Conservation (phyloP, 2,113 vertebrate species). For the Amazona vittata region DNA sequence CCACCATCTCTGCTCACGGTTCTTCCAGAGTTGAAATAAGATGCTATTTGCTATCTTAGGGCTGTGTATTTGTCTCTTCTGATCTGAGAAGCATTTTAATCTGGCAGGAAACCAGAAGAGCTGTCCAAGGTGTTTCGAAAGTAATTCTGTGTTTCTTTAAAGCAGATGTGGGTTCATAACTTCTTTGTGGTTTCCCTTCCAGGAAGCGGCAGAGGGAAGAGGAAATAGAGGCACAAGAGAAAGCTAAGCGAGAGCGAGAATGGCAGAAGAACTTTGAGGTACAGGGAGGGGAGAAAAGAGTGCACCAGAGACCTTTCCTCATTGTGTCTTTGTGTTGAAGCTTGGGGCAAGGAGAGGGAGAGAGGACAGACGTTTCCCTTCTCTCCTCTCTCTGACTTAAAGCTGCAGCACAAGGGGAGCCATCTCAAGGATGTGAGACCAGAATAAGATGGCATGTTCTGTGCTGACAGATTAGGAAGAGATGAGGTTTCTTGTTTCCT, state of each 20-base stretch:
- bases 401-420: not conserved
- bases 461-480: not conserved
- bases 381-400: not conserved
- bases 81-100: not conserved
- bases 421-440: not conserved
- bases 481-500: not conserved
- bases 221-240: slow-evolving; percentile 94
- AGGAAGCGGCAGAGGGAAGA: slow-evolving; percentile 97
- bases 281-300: not conserved
- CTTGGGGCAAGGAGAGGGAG: not conserved
- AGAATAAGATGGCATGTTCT: not conserved
- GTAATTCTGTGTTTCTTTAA: not conserved
- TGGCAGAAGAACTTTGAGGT: slow-evolving; percentile 99
- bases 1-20: not conserved
- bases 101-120: not conserved
- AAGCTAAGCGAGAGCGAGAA: slow-evolving; percentile 92
- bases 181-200: slow-evolving; percentile 33
- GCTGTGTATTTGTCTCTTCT: not conserved
- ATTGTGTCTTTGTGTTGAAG: not conserved
- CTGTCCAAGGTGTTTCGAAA: not conserved
- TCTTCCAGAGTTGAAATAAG: not conserved
- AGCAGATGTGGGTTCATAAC: not conserved
- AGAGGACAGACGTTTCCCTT: not conserved
- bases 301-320: not conserved
- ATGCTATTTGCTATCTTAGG: not conserved